Evolutionary conservation across 1,140 invertebrate species (phyloP).

Genomic region (Neelides sp.): DNA sequence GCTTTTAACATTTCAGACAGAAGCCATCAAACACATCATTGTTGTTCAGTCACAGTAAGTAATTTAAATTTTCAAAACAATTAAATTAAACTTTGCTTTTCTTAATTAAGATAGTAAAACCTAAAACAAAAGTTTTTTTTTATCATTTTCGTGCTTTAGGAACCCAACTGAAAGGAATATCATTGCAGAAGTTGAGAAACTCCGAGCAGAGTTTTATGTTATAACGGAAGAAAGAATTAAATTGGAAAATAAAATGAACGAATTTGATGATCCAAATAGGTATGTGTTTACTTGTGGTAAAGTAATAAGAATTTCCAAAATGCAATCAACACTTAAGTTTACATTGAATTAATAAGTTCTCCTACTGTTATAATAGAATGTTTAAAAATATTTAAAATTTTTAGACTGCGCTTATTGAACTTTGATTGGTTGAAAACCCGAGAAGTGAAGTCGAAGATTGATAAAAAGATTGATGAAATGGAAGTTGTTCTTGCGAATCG

Average conservation of each 20-base stretch:
- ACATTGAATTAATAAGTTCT: too few relatives aligned
- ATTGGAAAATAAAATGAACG: slow-evolving; percentile 21
- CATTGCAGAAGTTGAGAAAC: slow-evolving; percentile 17
- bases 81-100: too few relatives aligned
- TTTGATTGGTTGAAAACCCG: slow-evolving; percentile 20
- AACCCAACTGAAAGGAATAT: slow-evolving; percentile 19
- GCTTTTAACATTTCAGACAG: slow-evolving; percentile 10
- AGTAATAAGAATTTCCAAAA: too few relatives aligned
- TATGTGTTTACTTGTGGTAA: slow-evolving; percentile 1
- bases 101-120: too few relatives aligned
- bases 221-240: slow-evolving; percentile 13
- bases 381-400: too few relatives aligned
- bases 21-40: slow-evolving; percentile 17
- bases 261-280: slow-evolving; percentile 12
- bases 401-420: slow-evolving; percentile 19
- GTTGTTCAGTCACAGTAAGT: slow-evolving; percentile 23
- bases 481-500: slow-evolving; percentile 19
- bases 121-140: not conserved
- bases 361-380: too few relatives aligned
- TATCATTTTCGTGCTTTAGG: slow-evolving; percentile 10
- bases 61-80: not conserved
- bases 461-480: slow-evolving; percentile 11
- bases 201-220: slow-evolving; percentile 18
- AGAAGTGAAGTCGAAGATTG: slow-evolving; percentile 14
- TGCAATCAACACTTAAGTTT: too few relatives aligned